Evolutionary conservation across 1,140 invertebrate species (phyloP).

Genomic region (Ceratina calcarata): DNA sequence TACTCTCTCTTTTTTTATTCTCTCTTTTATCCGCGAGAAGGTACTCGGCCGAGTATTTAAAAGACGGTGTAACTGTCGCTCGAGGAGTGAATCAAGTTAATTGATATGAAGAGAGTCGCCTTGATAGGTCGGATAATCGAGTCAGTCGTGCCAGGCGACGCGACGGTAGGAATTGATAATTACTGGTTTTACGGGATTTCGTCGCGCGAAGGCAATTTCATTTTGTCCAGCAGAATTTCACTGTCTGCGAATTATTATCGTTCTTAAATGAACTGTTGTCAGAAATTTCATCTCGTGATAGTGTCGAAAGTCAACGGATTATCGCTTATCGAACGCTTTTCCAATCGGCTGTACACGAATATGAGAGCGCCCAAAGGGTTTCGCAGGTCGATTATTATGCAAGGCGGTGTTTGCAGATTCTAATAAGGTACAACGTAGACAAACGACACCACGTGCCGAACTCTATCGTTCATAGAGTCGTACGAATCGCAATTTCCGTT

Average conservation of each 20-base stretch:
- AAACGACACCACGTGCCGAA: background rate
- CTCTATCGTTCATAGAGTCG: conserved; percentile 22
- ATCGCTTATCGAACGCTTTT: conserved; percentile 22
- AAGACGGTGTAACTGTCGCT: conserved; percentile 25
- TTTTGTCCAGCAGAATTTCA: background rate
- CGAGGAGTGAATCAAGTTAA: conserved; percentile 28
- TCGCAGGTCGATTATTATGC: conserved; percentile 38
- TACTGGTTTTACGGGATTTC: background rate
- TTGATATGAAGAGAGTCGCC: conserved; percentile 39
- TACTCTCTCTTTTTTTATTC: background rate
- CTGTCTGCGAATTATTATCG: background rate
- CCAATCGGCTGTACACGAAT: background rate
- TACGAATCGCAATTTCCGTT: conserved; percentile 38
- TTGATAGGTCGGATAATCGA: conserved; percentile 53
- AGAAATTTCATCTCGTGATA: no score
- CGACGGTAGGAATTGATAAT: conserved; percentile 45
- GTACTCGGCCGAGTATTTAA: background rate
- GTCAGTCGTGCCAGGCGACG: conserved; percentile 43
- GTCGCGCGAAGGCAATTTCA: background rate
- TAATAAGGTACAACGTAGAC: background rate
- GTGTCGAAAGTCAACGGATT: background rate
- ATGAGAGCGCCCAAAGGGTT: conserved; percentile 12
- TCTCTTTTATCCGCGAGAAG: background rate
- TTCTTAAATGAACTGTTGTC: no score
- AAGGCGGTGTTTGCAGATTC: background rate